Conservation (phyloP, 2,797 vertebrate species). For the Uromys caudimaculatus region DNA sequence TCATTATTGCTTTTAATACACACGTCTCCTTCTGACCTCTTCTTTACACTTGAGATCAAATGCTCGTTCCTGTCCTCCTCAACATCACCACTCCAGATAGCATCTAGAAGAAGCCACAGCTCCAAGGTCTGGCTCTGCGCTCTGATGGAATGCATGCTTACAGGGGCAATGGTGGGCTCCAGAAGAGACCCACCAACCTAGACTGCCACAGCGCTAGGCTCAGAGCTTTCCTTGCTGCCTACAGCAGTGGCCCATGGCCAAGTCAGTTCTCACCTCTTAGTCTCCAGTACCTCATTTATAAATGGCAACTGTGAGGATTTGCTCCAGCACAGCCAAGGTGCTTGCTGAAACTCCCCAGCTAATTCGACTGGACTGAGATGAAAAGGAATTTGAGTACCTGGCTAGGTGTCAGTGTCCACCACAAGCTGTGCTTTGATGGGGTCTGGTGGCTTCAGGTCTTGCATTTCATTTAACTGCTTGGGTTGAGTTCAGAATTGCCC, state of each 20-base stretch:
- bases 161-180: rapidly evolving
- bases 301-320: not conserved
- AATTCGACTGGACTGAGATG: rapidly evolving
- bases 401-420: not conserved
- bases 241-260: rapidly evolving
- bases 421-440: not conserved
- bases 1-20: not conserved
- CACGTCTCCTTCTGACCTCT: not conserved
- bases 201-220: not conserved
- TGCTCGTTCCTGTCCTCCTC: no score
- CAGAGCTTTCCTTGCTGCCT: not conserved
- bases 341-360: not conserved
- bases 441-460: not conserved
- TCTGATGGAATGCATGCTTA: rapidly evolving
- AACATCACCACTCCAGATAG: no score
- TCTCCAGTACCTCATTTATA: no score
- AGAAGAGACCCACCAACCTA: rapidly evolving
- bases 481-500: not conserved
- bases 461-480: not conserved
- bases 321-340: not conserved
- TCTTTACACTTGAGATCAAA: not conserved
- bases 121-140: not conserved
- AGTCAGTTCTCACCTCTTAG: not conserved
- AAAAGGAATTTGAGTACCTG: not conserved
- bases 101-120: not conserved